These are phyloP conservation scores for Labroides dimidiatus DNA, from an alignment of 2,797 vertebrate genomes.

Conservation along the genomic window DNA sequence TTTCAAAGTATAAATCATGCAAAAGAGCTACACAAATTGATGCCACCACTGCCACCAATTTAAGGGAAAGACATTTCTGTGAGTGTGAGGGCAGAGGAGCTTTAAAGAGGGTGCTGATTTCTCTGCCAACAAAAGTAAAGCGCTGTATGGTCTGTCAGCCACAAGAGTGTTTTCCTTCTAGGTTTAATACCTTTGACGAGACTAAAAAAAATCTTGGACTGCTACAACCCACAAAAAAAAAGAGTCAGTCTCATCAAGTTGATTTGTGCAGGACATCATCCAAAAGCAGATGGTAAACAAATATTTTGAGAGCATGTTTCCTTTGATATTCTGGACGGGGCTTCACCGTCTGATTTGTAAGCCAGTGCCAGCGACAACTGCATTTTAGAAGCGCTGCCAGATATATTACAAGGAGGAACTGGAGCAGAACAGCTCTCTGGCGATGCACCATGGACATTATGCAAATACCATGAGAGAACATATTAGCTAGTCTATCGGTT, in stretches of 20 bases:
- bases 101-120: slow-evolving; percentile 50
- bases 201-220: slow-evolving; percentile 28
- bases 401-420: slow-evolving; percentile 84
- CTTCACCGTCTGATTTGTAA: slow-evolving; percentile 78
- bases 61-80: slow-evolving; percentile 44
- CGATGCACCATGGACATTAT: slow-evolving; percentile 84
- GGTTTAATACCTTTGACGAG: slow-evolving; percentile 54
- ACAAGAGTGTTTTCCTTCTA: slow-evolving; percentile 28
- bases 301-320: slow-evolving; percentile 75
- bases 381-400: slow-evolving; percentile 84
- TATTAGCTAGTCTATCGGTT: slow-evolving; percentile 85
- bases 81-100: slow-evolving; percentile 40
- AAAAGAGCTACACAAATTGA: slow-evolving; percentile 46
- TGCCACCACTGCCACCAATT: slow-evolving; percentile 56
- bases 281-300: slow-evolving; percentile 78
- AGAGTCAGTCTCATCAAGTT: slow-evolving; percentile 54
- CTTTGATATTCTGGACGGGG: slow-evolving; percentile 75
- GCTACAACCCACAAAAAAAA: background rate
- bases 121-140: slow-evolving; percentile 44
- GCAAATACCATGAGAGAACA: slow-evolving; percentile 84
- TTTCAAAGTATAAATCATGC: slow-evolving; percentile 47
- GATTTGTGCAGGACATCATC: slow-evolving; percentile 62
- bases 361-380: slow-evolving; percentile 79
- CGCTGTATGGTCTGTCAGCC: slow-evolving; percentile 40
- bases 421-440: slow-evolving; percentile 85